Base-by-base conservation (phyloP, 2,797 vertebrate species). In the Odontamblyopus rebecca region DNA sequence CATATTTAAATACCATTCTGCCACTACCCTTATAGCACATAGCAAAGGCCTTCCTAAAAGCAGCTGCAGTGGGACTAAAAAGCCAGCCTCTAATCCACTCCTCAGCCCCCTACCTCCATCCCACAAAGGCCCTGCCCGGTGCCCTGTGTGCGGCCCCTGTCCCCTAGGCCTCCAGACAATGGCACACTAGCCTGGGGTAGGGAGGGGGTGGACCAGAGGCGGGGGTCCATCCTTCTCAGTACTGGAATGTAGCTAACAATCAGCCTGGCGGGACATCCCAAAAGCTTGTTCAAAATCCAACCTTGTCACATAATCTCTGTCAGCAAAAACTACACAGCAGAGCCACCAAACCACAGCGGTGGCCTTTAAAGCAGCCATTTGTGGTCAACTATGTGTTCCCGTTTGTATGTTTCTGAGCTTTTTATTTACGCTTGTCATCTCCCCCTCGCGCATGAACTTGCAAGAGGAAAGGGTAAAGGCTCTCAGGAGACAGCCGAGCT, bases 201-300 rank as follows among this genome's bases (percentile, higher is more conserved):
- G 87, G 19, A 71, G 85, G 78, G 77, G 89, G 89, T 85, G 87
- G 76, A 29, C 67, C 66, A 68, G 72, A 76, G 76, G 77, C 77
- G 69, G 63, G 72, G 51, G 81, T 87, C 82, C 79, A 74, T 60
- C 87, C 82, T 69, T 78, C 85, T 88, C 76, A 88, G 84, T 86
- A 74, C 85, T 90, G 89, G 89, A 93, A 91, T 92, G 90, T 82
- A 80, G 79, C 83, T 77, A 89, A 89, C 89, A 91, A 90, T 89
- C 83, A 75, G 71, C 77, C 85, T 84, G 76, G 81, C 82, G 72
- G 80, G 79, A 78, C 79, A 64, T 70, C 77, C 80, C 70, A 81
- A 23, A 88, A 81, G 44, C 76, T 82, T 76, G 85, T 81, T 90
- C 78, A 82, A 79, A 76, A 78, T 79, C 75, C 26, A 67, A 76